Evolutionary conservation across 23 tunicate species (phyloP), one percentile per base, ranked within the genome.

Genomic region (Halocynthia roretzi): DNA sequence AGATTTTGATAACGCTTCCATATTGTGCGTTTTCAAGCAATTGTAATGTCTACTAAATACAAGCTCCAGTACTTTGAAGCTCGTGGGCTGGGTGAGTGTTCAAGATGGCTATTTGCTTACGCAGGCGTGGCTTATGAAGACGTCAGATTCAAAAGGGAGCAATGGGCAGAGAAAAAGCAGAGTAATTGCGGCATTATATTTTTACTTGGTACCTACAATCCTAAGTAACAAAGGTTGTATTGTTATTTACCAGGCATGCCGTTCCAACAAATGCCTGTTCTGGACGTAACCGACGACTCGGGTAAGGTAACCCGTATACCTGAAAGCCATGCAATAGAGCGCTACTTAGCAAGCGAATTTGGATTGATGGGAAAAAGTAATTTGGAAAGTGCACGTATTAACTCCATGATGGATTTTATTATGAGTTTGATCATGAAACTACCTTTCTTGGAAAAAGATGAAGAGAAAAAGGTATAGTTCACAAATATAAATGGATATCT

Each of bases 111-210:
- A 6, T 65, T 65, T 65, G 70, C 70, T 10, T 48, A 65, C 5
- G 70, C 70, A 5, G 70, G 70, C 10, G 70, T 65, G 15, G n/a
- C 15, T 8, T 65, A 65, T 65, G 70, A 65, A 65, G 70, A 65
- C 70, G 70, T 65, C 14, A 11, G 70, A 15, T 48, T 65, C 17
- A 48, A 9, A 65, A 48, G 70, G 19, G 70, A 65, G 70, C 22
- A 65, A 65, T 65, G 70, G 70, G 5, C 9, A 65, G 70, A 40
- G 22, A 65, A 5, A 48, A 65, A 65, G 31, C 19, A 40, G 31
- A 48, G 70, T 65, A 10, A 9, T 40, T 58, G 15, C 15, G 15
- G 17, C 63, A 58, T 58, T 14, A 58, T 4, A 58, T n/a, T 58
- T 14, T 14, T 58, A 58, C 4, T 58, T 58, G 63, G 15, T 58